A percentile compares a stretch with the other conserved stretches of the same genome.
Conservation (phyloP, 2,797 vertebrate genomes). For the Orientallactaga sibirica region DNA sequence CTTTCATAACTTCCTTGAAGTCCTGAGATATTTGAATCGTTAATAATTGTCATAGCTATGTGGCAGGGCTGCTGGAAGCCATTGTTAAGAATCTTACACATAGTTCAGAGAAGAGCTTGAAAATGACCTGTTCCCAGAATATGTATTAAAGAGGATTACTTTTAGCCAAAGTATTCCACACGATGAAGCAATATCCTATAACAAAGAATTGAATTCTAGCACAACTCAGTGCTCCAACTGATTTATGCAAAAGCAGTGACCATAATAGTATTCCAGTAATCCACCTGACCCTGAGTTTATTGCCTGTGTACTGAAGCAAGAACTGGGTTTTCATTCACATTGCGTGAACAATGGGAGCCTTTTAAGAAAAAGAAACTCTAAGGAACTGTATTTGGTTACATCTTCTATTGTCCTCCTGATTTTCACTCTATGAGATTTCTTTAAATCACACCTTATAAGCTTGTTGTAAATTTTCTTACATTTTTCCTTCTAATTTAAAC, state of each 20-base stretch:
- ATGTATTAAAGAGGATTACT: background rate
- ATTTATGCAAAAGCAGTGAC: background rate
- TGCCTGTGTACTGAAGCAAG: background rate
- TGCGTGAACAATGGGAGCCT: background rate
- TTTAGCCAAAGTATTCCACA: background rate
- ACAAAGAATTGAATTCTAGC: background rate
- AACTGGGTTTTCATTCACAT: background rate
- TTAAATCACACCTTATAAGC: background rate
- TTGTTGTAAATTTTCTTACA: background rate
- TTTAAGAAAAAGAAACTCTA: background rate
- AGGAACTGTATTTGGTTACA: background rate
- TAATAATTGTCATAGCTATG: background rate
- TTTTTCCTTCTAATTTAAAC: background rate
- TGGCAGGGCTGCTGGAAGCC: background rate
- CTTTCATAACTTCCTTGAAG: background rate
- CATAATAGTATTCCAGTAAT: background rate
- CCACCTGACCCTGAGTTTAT: background rate
- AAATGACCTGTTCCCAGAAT: background rate
- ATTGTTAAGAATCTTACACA: background rate
- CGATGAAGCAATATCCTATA: too few species aligned
- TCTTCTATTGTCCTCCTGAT: background rate
- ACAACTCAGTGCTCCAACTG: background rate
- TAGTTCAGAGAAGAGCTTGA: background rate
- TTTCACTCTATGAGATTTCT: conserved; percentile 3
- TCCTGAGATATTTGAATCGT: too few species aligned